phyloP scores from a whole-genome alignment of 2,888 invertebrate genomes.

The Agonum fuliginosum region DNA sequence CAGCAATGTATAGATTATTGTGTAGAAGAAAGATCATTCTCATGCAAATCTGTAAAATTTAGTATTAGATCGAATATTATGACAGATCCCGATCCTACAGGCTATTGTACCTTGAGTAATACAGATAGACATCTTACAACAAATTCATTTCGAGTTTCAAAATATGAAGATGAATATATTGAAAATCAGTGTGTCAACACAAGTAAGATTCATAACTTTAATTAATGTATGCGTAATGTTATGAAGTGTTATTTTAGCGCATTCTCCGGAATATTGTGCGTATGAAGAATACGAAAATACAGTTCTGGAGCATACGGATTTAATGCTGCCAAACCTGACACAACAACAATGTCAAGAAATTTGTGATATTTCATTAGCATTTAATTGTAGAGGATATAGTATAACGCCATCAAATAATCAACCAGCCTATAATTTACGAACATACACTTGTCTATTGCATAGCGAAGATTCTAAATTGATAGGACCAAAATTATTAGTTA shows the following conservation, averaged over 20 bases:
- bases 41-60: constrained; percentile 77
- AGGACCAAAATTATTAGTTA: constrained; percentile 82
- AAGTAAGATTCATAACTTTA: too few species aligned
- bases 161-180: constrained; percentile 86
- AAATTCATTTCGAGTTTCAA: constrained; percentile 84
- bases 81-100: constrained; percentile 68
- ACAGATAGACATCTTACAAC: constrained; percentile 85
- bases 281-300: constrained; percentile 85
- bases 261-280: constrained; percentile 80
- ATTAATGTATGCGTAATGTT: too few species aligned
- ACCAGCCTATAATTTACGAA: constrained; percentile 59
- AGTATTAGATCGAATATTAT: constrained; percentile 62
- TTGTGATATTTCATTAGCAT: constrained; percentile 80
- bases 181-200: constrained; percentile 87
- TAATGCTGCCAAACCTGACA: constrained; percentile 73
- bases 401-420: constrained; percentile 64
- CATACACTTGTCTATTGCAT: constrained; percentile 80
- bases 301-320: constrained; percentile 79
- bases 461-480: constrained; percentile 88
- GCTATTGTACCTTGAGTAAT: constrained; percentile 82
- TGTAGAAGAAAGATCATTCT: constrained; percentile 74
- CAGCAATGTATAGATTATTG: constrained; percentile 82
- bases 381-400: constrained; percentile 85
- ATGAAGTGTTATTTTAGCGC: too few species aligned
- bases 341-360: constrained; percentile 75